Evolutionary conservation across 1,140 invertebrate species (phyloP).

Genomic region (Euwallacea similis): DNA sequence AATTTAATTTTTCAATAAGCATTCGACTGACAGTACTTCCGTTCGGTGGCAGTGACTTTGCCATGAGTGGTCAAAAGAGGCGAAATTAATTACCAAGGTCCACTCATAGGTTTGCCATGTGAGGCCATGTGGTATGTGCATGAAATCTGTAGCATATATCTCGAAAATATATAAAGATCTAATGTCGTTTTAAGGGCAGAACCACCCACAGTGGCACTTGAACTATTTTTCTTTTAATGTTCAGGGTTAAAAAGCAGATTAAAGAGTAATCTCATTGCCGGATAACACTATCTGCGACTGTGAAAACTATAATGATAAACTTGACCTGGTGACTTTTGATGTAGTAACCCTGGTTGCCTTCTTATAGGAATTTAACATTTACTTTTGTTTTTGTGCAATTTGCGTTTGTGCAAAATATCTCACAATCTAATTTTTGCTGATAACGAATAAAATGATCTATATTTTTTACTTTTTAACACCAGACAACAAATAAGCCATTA

Average conservation of each 20-base stretch:
- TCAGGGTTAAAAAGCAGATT: no score
- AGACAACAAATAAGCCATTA: no score
- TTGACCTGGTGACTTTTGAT: slow-evolving; percentile 15
- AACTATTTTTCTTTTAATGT: no score
- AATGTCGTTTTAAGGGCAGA: not conserved
- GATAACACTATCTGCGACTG: not conserved
- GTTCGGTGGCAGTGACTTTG: slow-evolving; percentile 24
- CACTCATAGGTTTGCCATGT: slow-evolving; percentile 1
- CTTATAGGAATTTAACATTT: no score
- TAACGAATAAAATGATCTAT: no score
- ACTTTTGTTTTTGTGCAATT: no score
- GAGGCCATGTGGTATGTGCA: not conserved
- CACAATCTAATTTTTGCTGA: no score
- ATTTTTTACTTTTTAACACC: no score
- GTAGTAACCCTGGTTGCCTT: slow-evolving; percentile 3
- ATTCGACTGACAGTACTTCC: slow-evolving; percentile 19
- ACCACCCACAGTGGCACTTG: no score
- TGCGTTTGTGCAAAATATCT: no score
- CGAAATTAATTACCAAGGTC: slow-evolving; percentile 17
- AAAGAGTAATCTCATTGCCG: no score
- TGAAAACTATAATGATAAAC: slow-evolving; percentile 5
- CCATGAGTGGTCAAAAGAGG: slow-evolving; percentile 4
- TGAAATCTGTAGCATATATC: not conserved
- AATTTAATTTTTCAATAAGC: slow-evolving; percentile 16
- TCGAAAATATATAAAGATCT: no score